Evolutionary conservation across 1,140 invertebrate species (phyloP).

Genomic region (Linepithema humile): DNA sequence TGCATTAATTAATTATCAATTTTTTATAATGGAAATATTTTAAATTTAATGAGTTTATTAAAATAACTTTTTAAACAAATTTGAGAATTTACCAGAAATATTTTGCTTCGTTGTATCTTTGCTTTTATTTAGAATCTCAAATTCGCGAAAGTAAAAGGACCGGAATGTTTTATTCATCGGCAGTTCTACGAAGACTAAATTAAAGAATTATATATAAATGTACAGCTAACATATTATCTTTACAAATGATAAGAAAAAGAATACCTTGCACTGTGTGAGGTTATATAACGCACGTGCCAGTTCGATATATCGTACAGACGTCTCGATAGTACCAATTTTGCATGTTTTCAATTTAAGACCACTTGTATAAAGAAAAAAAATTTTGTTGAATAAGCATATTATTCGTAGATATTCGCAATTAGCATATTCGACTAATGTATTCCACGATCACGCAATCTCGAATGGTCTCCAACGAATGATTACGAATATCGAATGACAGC

Average conservation of each 20-base stretch:
- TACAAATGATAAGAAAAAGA: neutral
- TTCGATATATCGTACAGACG: conserved; percentile 11
- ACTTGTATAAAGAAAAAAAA: too few species aligned
- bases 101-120: neutral
- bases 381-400: neutral
- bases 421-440: neutral
- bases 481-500: neutral
- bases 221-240: neutral
- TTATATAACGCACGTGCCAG: conserved; percentile 18
- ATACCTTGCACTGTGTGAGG: neutral
- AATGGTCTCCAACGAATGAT: neutral
- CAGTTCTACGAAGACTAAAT: neutral
- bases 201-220: neutral
- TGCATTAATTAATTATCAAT: too few species aligned
- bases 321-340: neutral
- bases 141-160: neutral
- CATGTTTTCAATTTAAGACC: too few species aligned
- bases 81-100: neutral
- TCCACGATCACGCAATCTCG: neutral
- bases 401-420: neutral
- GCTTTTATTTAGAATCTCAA: neutral
- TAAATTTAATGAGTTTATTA: neutral
- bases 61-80: neutral
- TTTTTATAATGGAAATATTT: neutral
- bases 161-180: neutral